Percentiles rank a stretch among this genome's conserved stretches.
These are phyloP conservation scores for Pangasius sanitwongsei DNA, from an alignment of 2,797 vertebrate species.

Conservation along the genomic window DNA sequence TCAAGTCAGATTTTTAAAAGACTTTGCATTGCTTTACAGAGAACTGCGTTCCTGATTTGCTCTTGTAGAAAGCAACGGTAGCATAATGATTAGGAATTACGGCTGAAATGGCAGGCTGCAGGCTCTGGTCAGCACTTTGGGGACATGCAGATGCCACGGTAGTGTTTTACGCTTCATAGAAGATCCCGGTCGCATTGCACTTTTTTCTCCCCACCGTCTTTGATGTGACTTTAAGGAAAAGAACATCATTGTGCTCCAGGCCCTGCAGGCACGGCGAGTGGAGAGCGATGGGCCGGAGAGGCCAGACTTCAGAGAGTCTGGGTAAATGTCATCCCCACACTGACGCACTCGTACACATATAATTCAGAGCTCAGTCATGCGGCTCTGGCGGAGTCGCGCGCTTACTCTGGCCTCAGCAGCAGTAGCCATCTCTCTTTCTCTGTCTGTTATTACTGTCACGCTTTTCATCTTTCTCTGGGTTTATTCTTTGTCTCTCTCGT, in stretches of 20 bases:
- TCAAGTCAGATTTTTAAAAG: conserved; percentile 64
- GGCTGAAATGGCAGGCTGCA: conserved; percentile 52
- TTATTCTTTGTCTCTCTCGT: conserved; percentile 45
- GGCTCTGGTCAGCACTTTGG: conserved; percentile 59
- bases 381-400: conserved; percentile 58
- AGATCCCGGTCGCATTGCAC: conserved; percentile 73
- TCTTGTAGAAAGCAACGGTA: conserved; percentile 47
- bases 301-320: conserved; percentile 67
- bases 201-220: conserved; percentile 77
- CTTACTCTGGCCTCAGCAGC: conserved; percentile 13
- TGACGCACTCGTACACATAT: conserved; percentile 66
- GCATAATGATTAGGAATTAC: conserved; percentile 56
- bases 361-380: conserved; percentile 82
- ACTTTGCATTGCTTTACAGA: conserved; percentile 62
- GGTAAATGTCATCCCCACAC: conserved; percentile 81
- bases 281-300: conserved; percentile 70
- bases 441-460: conserved; percentile 61
- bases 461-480: conserved; percentile 66
- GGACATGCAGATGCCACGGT: conserved; percentile 82
- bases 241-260: conserved; percentile 82
- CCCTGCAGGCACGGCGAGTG: conserved; percentile 83
- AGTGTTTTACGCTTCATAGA: conserved; percentile 82
- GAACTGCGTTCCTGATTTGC: conserved; percentile 49
- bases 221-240: conserved; percentile 85
- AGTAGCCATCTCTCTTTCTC: conserved; percentile 49